phyloP scores from a whole-genome alignment of 2,888 invertebrate genomes.

The Volucella inanis region DNA sequence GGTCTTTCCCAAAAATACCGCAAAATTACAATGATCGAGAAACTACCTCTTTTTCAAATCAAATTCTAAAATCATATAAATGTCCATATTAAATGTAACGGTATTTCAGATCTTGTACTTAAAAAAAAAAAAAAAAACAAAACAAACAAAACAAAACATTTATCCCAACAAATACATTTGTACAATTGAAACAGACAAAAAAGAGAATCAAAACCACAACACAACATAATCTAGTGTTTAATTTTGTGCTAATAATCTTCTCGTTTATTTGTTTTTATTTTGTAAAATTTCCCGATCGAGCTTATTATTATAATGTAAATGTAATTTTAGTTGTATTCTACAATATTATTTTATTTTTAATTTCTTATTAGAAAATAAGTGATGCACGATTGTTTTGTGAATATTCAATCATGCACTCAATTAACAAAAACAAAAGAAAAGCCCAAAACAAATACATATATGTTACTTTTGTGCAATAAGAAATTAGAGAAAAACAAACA shows the following conservation, averaged over 20 bases:
- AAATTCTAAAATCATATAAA: too few species aligned
- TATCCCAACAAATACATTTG: not conserved
- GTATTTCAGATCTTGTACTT: too few species aligned
- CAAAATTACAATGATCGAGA: too few species aligned
- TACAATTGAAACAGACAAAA: too few species aligned
- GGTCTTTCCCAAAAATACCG: too few species aligned
- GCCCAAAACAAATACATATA: not conserved
- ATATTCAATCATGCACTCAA: constrained; percentile 28
- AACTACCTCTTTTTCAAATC: too few species aligned
- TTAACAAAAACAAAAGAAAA: not conserved
- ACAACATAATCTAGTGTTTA: constrained; percentile 26
- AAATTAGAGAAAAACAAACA: not conserved
- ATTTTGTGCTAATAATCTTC: constrained; percentile 26
- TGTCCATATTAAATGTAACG: too few species aligned
- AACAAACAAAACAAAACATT: not conserved
- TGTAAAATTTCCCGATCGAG: constrained; percentile 6
- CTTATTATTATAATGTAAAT: not conserved
- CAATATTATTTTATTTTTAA: constrained; percentile 12
- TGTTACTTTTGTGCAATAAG: constrained; percentile 58
- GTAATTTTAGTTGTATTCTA: too few species aligned
- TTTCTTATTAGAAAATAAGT: constrained; percentile 27
- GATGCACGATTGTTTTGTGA: constrained; percentile 45
- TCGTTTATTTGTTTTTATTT: not conserved
- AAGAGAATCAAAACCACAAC: not conserved
- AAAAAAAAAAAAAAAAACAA: too few species aligned